Evolutionary conservation across 23 tunicate genomes (phyloP).

Genomic region (Styela clava): DNA sequence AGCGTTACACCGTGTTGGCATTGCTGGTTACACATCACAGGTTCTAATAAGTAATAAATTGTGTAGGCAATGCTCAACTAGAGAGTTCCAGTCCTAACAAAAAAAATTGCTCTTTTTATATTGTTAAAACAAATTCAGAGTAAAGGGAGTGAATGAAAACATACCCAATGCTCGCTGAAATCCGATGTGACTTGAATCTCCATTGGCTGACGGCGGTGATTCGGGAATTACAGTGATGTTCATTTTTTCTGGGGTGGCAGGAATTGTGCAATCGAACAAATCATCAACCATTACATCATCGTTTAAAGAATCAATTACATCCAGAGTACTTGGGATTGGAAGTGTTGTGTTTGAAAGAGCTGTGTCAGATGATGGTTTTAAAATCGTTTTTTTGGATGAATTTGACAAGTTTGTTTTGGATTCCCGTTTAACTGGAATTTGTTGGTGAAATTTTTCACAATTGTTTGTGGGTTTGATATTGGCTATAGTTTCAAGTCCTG

Average conservation of each 20-base stretch:
- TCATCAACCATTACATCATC: not conserved
- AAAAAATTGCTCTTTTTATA: not conserved
- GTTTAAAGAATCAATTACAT: not conserved
- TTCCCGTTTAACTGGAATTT: no score
- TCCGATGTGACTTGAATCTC: not conserved
- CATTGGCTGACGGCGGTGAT: not conserved
- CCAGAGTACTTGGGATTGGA: no score
- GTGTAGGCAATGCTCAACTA: no score
- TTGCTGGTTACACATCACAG: no score
- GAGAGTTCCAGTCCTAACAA: not conserved
- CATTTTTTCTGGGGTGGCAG: conserved; percentile 10
- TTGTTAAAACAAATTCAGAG: not conserved
- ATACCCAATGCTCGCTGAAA: not conserved
- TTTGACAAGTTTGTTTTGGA: no score
- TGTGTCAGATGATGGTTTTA: no score
- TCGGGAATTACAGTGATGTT: conserved; percentile 17
- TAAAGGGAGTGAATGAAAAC: not conserved
- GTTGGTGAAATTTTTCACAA: no score
- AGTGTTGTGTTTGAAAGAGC: no score
- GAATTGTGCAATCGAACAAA: not conserved
- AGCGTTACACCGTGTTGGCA: no score
- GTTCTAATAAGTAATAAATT: not conserved
- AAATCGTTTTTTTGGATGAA: no score
- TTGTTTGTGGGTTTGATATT: no score
- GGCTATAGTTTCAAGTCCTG: no score